Percentiles rank a stretch among this genome's conserved stretches.
phyloP scores from a whole-genome alignment of 2,888 invertebrate genomes.

The Rhingia campestris region DNA sequence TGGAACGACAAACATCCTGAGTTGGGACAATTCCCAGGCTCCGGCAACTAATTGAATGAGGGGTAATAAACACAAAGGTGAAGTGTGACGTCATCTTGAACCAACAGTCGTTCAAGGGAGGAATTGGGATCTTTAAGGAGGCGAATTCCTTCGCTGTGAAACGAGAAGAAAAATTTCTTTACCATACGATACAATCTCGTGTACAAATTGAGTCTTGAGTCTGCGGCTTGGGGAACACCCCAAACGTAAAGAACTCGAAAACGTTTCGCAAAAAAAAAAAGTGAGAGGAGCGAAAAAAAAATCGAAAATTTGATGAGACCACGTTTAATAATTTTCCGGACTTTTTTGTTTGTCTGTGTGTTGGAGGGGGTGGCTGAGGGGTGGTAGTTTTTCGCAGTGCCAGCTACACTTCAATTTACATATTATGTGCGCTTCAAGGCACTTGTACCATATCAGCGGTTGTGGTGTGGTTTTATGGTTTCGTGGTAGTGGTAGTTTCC shows the following conservation, averaged over 20 bases:
- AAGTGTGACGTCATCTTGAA: background rate
- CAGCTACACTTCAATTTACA: constrained; percentile 62
- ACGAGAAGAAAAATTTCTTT: background rate
- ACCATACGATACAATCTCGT: constrained; percentile 33
- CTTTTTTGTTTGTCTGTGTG: background rate
- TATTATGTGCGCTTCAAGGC: constrained; percentile 53
- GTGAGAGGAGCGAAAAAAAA: background rate
- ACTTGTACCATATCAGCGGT: constrained; percentile 60
- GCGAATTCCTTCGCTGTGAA: constrained; percentile 5
- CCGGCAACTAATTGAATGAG: constrained; percentile 40
- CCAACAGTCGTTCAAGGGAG: constrained; percentile 1
- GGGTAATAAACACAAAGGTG: constrained; percentile 18
- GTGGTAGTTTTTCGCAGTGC: constrained; percentile 33
- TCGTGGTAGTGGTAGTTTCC: constrained; percentile 7
- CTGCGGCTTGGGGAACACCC: background rate
- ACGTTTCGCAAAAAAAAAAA: constrained; percentile 33
- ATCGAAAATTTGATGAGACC: constrained; percentile 36
- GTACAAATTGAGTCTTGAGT: constrained; percentile 48
- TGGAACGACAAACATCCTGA: constrained; percentile 8
- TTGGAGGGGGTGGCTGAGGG: background rate
- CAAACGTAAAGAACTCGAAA: constrained; percentile 20
- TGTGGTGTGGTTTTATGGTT: constrained; percentile 28
- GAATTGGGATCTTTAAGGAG: constrained; percentile 14
- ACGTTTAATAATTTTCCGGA: constrained; percentile 16
- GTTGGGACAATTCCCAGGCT: constrained; percentile 19